Conservation (phyloP, 2,113 vertebrate species). For the Todiramphus chloris region DNA sequence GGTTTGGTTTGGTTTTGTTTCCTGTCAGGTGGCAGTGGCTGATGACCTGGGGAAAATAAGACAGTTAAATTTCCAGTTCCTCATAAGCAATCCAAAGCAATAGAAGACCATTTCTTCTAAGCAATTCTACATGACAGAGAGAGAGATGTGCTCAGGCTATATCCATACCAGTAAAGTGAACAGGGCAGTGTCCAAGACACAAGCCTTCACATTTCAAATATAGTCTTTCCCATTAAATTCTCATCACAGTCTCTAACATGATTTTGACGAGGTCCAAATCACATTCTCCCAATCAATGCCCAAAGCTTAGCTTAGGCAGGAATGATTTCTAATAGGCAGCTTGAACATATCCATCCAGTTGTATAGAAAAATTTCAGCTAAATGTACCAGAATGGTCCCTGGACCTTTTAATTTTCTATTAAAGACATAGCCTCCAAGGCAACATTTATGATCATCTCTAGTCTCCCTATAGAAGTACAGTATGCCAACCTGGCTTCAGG, state of each 20-base stretch:
- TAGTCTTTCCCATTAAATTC: neutral
- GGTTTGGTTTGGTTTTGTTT: fast-evolving
- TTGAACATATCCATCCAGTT: neutral
- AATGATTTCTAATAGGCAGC: neutral
- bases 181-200: neutral
- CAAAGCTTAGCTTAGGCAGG: neutral
- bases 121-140: neutral
- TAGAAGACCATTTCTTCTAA: neutral
- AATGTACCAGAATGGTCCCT: neutral
- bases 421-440: neutral
- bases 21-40: neutral
- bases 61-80: neutral
- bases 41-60: neutral
- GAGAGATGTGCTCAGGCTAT: neutral
- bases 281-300: neutral
- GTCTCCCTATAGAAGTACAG: neutral
- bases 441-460: neutral
- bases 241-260: neutral
- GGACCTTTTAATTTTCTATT: neutral
- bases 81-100: neutral
- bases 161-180: neutral
- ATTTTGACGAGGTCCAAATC: neutral
- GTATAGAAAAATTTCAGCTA: neutral
- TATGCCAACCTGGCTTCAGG: neutral
- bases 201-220: neutral